These are phyloP conservation scores for Chlorocebus sabaeus DNA, from an alignment of 2,113 vertebrate species.

Conservation along the genomic window DNA sequence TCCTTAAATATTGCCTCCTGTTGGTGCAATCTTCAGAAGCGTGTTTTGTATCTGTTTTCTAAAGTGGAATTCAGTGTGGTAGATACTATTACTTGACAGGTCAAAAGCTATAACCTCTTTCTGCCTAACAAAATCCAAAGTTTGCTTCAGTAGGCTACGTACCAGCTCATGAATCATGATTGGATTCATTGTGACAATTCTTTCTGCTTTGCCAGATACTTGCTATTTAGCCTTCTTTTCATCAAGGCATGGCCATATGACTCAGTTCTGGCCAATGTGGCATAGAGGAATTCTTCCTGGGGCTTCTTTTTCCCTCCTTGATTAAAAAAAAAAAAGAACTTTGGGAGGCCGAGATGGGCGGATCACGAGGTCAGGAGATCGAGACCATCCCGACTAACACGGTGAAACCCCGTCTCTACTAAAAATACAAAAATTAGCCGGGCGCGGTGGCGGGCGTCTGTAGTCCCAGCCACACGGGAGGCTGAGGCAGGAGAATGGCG, in stretches of 20 bases:
- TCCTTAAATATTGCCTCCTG: background rate
- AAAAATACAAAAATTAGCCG: no score
- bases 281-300: background rate
- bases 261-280: background rate
- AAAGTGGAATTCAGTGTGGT: background rate
- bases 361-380: no score
- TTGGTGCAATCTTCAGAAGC: constrained; percentile 1
- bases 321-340: background rate
- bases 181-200: background rate
- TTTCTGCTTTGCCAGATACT: background rate
- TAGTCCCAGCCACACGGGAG: no score
- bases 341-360: no score
- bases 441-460: no score
- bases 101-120: background rate
- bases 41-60: constrained; percentile 1
- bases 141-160: background rate
- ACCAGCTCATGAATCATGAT: background rate
- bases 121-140: background rate
- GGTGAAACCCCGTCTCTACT: no score
- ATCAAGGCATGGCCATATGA: background rate
- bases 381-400: no score
- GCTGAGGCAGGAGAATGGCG: no score
- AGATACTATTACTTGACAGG: background rate
- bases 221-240: background rate
- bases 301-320: background rate